Evolutionary conservation across 2,113 vertebrate genomes (phyloP), one percentile per base, ranked within the genome.

Genomic region (Cranoglanis bouderius): DNA sequence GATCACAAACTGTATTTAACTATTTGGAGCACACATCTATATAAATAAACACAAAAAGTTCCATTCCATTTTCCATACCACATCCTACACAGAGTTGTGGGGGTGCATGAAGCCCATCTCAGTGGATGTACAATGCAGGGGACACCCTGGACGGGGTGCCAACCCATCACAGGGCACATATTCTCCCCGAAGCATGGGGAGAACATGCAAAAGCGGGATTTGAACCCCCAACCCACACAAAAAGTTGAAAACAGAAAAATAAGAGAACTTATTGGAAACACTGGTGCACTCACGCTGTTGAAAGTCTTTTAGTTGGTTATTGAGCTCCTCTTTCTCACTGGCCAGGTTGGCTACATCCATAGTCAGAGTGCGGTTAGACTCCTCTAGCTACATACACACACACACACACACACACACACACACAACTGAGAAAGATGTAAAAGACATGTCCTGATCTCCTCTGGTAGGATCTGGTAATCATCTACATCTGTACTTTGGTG

Each of bases 301-400:
- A 65, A 94, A 84, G 65, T 97, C 97, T 92, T 98, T 99, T 82
- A 98, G 90, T 92, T 98, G 97, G 93, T 99, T 98, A 94, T 99
- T 99, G 85, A 99, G 94, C 57, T 99, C 98, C 93, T 98, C 98
- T 86, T 99, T 99, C 94, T 99, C 98, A 83, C 94, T 97, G 88
- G 98, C 97, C 91, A 99, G 96, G 92, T 98, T 99, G 77, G 96
- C 98, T 82, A 99, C 98, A 86, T 99, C 98, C 90, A 96, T 96
- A 0, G 98, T 99, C 88, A 99, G 94, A 0, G 97, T 99, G 92
- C 97, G 97, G 86, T 99, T 99, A 4, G 98, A 98, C 94, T 99
- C 98, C 90, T 99, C 98, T 92, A 99, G 93, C 98, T 99, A 8
- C 6, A 46, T 7, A 46, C 43, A 46, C 43, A 7, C 43, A 46